A percentile compares a stretch with the other conserved stretches of the same genome.
These are phyloP conservation scores for Typhlomys cinereus DNA, from an alignment of 2,113 vertebrate species.

Conservation along the genomic window DNA sequence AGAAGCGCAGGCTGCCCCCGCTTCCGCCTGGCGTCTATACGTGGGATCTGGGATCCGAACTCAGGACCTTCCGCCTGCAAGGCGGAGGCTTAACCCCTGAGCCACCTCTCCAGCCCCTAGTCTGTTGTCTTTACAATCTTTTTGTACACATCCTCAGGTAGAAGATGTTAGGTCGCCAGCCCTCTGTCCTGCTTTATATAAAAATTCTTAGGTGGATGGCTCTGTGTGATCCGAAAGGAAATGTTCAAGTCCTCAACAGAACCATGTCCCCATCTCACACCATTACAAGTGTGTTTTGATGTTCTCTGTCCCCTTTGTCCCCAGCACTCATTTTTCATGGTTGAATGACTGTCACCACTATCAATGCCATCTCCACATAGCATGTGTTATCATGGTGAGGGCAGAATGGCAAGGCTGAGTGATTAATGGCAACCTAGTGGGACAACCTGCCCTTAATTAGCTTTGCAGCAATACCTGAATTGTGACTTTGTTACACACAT, in stretches of 20 bases:
- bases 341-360: slow-evolving; percentile 48
- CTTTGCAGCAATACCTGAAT: slow-evolving; percentile 45
- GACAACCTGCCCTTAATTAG: slow-evolving; percentile 29
- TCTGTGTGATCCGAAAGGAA: neutral
- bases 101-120: too few relatives aligned
- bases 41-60: too few relatives aligned
- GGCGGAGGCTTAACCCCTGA: too few relatives aligned
- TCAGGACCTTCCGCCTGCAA: too few relatives aligned
- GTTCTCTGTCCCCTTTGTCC: slow-evolving; percentile 60
- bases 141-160: neutral
- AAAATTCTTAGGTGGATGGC: neutral
- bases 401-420: neutral
- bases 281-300: slow-evolving; percentile 49
- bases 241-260: neutral
- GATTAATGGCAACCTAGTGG: slow-evolving; percentile 41
- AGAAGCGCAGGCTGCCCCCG: too few relatives aligned
- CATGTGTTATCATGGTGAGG: slow-evolving; percentile 7
- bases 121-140: neutral
- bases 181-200: neutral
- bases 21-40: too few relatives aligned
- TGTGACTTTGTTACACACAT: neutral
- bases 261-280: neutral
- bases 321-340: slow-evolving; percentile 46
- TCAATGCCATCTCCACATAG: neutral
- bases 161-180: neutral